These are phyloP conservation scores for Meteorus cinctellus DNA, from an alignment of 2,888 invertebrate genomes.

Conservation along the genomic window DNA sequence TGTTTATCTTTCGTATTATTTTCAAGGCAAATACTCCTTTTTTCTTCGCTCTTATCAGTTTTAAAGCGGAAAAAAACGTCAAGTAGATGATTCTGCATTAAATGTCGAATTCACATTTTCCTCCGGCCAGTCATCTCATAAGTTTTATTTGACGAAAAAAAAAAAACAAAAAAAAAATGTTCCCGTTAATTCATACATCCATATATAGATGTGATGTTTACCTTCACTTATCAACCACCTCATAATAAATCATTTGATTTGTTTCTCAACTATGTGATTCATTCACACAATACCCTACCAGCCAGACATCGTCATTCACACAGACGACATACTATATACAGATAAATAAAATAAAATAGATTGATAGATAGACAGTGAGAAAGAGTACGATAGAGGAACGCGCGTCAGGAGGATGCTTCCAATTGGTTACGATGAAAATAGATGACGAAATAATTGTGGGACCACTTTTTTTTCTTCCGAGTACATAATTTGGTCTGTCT, in stretches of 20 bases:
- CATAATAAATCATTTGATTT: background rate
- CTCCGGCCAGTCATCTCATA: no score
- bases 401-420: constrained; percentile 18
- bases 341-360: constrained; percentile 16
- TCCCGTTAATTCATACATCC: background rate
- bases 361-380: constrained; percentile 17
- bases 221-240: background rate
- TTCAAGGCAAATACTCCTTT: background rate
- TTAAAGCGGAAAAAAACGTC: no score
- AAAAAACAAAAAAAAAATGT: no score
- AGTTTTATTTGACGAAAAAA: no score
- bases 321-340: background rate
- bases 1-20: background rate
- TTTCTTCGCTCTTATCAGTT: background rate
- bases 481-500: background rate
- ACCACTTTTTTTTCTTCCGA: constrained; percentile 2
- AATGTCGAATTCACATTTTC: no score
- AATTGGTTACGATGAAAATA: constrained; percentile 39
- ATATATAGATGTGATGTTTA: background rate
- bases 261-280: background rate
- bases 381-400: background rate
- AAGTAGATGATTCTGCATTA: no score
- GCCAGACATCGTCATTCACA: background rate
- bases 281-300: background rate
- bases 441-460: constrained; percentile 39